Evolutionary conservation across 2,113 vertebrate genomes (phyloP).

Genomic region (Hystrix brachyura): DNA sequence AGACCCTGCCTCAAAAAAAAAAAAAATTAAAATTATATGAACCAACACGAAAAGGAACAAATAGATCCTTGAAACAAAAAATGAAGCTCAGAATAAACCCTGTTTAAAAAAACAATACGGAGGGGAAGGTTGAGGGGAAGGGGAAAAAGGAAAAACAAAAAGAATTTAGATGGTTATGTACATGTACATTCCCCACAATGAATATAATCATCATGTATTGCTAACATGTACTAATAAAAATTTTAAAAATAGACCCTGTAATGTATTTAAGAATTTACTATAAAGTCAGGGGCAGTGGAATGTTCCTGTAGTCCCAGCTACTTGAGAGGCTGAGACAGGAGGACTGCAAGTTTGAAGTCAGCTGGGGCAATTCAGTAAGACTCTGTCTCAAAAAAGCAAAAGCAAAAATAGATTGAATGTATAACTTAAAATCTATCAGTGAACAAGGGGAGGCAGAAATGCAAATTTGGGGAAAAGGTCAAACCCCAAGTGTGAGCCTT

Average conservation of each 20-base stretch:
- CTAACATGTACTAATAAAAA: background rate
- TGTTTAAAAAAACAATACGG: no score
- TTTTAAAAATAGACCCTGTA: background rate
- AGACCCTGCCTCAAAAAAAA: no score
- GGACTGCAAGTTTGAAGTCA: background rate
- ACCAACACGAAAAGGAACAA: background rate
- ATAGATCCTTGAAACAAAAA: background rate
- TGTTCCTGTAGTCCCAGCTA: background rate
- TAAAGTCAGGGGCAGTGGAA: background rate
- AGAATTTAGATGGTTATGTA: background rate
- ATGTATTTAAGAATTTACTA: constrained; percentile 42
- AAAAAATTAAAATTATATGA: constrained; percentile 29
- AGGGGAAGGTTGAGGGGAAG: background rate
- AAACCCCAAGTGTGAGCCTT: background rate
- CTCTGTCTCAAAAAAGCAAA: background rate
- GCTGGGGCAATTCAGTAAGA: background rate
- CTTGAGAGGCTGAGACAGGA: background rate
- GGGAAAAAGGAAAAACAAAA: background rate
- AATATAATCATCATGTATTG: background rate
- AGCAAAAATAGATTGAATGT: background rate
- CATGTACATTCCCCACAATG: background rate
- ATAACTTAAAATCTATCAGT: background rate
- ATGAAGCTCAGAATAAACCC: background rate
- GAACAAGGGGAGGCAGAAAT: constrained; percentile 41
- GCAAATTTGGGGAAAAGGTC: constrained; percentile 6